Evolutionary conservation across 1,140 invertebrate genomes (phyloP).

Genomic region (Drosophila jambulina): DNA sequence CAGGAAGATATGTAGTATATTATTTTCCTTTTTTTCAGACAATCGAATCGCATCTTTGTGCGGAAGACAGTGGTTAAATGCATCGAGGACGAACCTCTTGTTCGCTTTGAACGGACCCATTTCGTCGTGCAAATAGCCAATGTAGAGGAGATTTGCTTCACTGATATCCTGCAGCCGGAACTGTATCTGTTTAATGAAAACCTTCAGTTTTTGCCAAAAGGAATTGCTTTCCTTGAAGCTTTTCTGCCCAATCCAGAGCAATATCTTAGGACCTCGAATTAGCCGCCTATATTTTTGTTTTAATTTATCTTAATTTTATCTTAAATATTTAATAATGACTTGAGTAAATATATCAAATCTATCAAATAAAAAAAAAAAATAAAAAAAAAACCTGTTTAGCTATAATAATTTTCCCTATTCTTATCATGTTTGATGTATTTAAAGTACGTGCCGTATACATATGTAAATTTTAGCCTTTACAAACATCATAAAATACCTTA

Average conservation of each 20-base stretch:
- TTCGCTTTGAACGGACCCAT: conserved; percentile 20
- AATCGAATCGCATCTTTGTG: conserved; percentile 52
- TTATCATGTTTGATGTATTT: too few species aligned
- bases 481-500: not conserved
- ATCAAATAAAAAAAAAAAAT: not conserved
- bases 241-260: conserved; percentile 57
- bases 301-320: too few species aligned
- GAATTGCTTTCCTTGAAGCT: conserved; percentile 50
- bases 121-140: conserved; percentile 57
- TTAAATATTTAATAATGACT: not conserved
- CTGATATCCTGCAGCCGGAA: conserved; percentile 53
- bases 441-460: not conserved
- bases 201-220: conserved; percentile 63
- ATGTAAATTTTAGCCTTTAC: not conserved
- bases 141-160: conserved; percentile 44
- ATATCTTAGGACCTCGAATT: conserved; percentile 32
- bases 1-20: too few species aligned
- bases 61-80: conserved; percentile 32
- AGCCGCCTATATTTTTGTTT: not conserved
- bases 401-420: too few species aligned
- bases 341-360: not conserved
- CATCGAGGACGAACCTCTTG: conserved; percentile 9
- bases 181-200: conserved; percentile 64
- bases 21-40: conserved; percentile 7
- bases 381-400: too few species aligned